These are phyloP conservation scores for Pristionchus exspectatus DNA, from an alignment of 2,888 invertebrate genomes.

Conservation along the genomic window DNA sequence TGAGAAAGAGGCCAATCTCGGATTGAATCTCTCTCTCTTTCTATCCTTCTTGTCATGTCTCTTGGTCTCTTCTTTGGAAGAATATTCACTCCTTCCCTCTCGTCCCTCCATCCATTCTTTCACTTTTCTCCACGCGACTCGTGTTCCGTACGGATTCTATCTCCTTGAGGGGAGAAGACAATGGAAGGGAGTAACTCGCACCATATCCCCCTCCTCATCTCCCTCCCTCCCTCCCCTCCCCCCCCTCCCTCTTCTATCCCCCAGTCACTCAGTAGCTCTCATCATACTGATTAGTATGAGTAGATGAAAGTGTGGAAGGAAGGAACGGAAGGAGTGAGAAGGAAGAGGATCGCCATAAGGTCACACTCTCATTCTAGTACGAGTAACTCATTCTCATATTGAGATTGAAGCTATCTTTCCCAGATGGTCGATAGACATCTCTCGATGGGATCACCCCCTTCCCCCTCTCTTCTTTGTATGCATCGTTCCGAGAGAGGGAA, in stretches of 20 bases:
- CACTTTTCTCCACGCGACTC: conserved; percentile 2
- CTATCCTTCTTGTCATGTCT: not conserved
- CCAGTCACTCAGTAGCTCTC: conserved; percentile 43
- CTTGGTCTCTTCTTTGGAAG: not conserved
- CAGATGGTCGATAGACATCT: conserved; percentile 41
- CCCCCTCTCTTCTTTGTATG: not conserved
- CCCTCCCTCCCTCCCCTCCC: not conserved
- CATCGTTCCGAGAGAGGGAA: not conserved
- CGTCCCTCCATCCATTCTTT: conserved; percentile 18
- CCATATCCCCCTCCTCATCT: not conserved
- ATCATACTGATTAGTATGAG: conserved; percentile 48
- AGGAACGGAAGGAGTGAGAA: not conserved
- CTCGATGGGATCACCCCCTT: not conserved
- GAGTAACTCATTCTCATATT: not conserved
- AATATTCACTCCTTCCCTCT: conserved; percentile 23
- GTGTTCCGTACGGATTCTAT: conserved; percentile 10
- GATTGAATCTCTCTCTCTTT: conserved; percentile 23
- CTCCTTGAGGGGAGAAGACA: conserved; percentile 1
- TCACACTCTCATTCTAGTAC: not conserved
- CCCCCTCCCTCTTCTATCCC: not conserved
- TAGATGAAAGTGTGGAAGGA: conserved; percentile 39
- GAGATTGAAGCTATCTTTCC: not conserved
- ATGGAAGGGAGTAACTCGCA: conserved; percentile 35
- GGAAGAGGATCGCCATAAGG: conserved; percentile 17
- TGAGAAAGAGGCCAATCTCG: conserved; percentile 39